Base-by-base conservation (phyloP, 1,140 invertebrate genomes). In the Galleria mellonella region DNA sequence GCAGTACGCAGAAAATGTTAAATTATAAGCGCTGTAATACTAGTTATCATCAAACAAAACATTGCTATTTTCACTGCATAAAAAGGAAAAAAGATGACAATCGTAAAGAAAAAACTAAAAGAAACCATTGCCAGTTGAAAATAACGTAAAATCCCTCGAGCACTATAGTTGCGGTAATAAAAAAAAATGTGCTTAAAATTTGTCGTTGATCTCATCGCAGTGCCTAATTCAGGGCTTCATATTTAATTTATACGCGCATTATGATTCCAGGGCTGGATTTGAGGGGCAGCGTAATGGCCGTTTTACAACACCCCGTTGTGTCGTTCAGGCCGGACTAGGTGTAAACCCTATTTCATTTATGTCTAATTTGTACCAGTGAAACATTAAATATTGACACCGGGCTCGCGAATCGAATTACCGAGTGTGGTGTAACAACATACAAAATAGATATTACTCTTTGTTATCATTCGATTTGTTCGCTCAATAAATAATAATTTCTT, bases 241-340 rank as follows among this genome's bases (percentile, higher is more conserved):
- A 58, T 58, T 65, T 71, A 71, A 67, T 67, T 64, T 67, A 64
- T 49, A 44, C 30, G 37, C 41, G 45, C 41, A 56, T 54, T 57
- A 53, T 50, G 51, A 23, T 23, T 32, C 50, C 32, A 23, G 42
- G 27, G 27, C 10, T 14, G 55, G 51, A 56, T 54, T 49, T 47
- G 44, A 32, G 41, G 32, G 46, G 37, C 50, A 32, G 15, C 48
- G 42, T 61, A 58, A 61, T 51, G 37, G 55, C 28, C 17, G 17
- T 55, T 65, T 61, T 66, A 66, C 53, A 51, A 52, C 52, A 54
- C 62, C 59, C 66, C 15, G 55, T 44, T 44, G 62, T 37, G 47
- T 43, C 51, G 46, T 70, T 54, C 32, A 23, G 39, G 42, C 40
- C 47, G 35, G 38, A 43, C 31, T 43, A 42, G 6, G 33, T 23